Percentiles rank a stretch among this genome's conserved stretches.
Evolutionary conservation across 2,797 vertebrate species (phyloP).

Genomic region (Oryzias sinensis): DNA sequence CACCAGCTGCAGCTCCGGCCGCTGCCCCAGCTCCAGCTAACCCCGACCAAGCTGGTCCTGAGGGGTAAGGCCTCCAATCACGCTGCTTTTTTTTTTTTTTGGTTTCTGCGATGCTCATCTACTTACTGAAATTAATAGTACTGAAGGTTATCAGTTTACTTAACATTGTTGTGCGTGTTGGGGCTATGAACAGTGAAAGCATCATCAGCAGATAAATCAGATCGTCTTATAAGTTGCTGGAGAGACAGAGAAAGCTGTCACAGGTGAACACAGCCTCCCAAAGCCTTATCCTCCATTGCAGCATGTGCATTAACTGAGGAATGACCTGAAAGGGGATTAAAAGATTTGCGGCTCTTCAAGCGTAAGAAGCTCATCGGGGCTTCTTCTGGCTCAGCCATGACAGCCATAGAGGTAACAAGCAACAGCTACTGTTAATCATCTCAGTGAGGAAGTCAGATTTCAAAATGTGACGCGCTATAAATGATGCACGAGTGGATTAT

Average conservation of each 20-base stretch:
- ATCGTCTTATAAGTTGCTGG: slow-evolving; percentile 23
- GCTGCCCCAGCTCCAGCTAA: slow-evolving; percentile 29
- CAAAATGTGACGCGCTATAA: neutral
- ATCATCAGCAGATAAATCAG: slow-evolving; percentile 51
- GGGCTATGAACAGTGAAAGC: no score
- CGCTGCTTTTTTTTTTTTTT: neutral
- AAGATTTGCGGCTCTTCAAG: slow-evolving; percentile 69
- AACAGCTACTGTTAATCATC: slow-evolving; percentile 25
- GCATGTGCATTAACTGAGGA: slow-evolving; percentile 57
- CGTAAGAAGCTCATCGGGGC: slow-evolving; percentile 64
- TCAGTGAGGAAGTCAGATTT: slow-evolving; percentile 14
- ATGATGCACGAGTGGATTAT: neutral
- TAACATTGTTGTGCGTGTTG: no score
- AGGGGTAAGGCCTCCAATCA: slow-evolving; percentile 55
- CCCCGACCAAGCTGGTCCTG: slow-evolving; percentile 40
- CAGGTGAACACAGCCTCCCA: slow-evolving; percentile 37
- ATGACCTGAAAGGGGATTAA: slow-evolving; percentile 74
- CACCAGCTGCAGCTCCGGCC: slow-evolving; percentile 10
- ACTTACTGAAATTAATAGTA: slow-evolving; percentile 15
- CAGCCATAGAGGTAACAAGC: slow-evolving; percentile 22
- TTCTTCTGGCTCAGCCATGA: slow-evolving; percentile 43
- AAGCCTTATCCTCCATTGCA: slow-evolving; percentile 44
- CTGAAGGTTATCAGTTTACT: neutral
- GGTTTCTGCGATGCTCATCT: neutral
- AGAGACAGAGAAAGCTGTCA: slow-evolving; percentile 17